Evolutionary conservation across 2,113 vertebrate species (phyloP).

Genomic region (Charina bottae): DNA sequence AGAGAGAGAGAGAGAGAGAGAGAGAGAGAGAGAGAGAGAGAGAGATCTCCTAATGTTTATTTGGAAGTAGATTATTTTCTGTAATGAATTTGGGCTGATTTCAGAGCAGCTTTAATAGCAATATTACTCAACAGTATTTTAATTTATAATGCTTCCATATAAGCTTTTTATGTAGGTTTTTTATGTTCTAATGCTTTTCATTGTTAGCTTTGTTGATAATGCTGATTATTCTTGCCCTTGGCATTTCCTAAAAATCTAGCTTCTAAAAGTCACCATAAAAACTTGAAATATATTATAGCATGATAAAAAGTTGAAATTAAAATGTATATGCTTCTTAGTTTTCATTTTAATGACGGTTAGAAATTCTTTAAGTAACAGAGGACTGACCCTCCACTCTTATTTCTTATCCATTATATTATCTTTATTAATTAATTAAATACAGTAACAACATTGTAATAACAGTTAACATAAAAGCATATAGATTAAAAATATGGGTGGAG

Average conservation of each 20-base stretch:
- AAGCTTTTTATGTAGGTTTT: constrained; percentile 70
- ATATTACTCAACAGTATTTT: constrained; percentile 75
- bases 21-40: no score
- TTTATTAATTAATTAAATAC: constrained; percentile 51
- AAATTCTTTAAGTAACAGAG: constrained; percentile 77
- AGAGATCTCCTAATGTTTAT: not conserved
- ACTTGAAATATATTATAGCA: constrained; percentile 57
- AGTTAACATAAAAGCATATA: no score
- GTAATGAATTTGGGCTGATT: not conserved
- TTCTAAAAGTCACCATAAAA: constrained; percentile 68
- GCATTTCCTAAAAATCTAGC: constrained; percentile 66
- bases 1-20: no score
- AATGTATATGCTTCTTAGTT: constrained; percentile 78
- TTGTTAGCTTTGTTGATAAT: constrained; percentile 71
- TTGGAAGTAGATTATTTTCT: not conserved
- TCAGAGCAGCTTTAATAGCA: constrained; percentile 65
- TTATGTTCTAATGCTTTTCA: constrained; percentile 73
- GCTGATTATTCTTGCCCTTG: constrained; percentile 71
- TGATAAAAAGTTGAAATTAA: constrained; percentile 72
- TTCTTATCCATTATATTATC: constrained; percentile 67
- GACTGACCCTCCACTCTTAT: constrained; percentile 74
- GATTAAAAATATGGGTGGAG: no score
- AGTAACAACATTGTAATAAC: no score
- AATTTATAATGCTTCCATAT: constrained; percentile 69
- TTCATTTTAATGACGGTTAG: constrained; percentile 76